Base-by-base conservation (phyloP, 2,888 invertebrate genomes). In the Clusia tigrina region DNA sequence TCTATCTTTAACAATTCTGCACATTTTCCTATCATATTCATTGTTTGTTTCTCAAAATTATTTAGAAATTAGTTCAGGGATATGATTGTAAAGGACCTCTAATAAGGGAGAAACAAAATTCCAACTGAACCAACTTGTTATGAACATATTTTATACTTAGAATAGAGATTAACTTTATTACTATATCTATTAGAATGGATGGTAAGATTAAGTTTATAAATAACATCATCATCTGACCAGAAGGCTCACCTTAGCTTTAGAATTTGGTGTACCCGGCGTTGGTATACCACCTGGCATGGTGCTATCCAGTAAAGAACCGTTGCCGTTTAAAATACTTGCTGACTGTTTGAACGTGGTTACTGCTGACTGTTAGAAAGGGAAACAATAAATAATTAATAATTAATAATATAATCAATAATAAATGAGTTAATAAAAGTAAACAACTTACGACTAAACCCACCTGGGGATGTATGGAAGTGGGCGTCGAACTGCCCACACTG, bases 261-360 rank as follows among this genome's bases (percentile, higher is more conserved):
- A 89, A 72, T 91, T 91, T 68, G 93, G 93, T 60, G 93, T 93
- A 72, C 93, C 92, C 72, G 93, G 92, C 74, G 89, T 87, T 72
- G 82, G 82, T 73, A 88, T 89, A 73, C 90, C 91, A 77, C 90
- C 91, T 71, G 90, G 91, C 91, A 66, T 84, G 75, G 77, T 83
- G 78, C 81, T 80, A 77, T 83, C 81, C 75, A 81, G 78, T 73
- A 79, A 74, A 70, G 74, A 72, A 72, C 80, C 79, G 80, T 81
- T 82, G 74, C 83, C 83, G 83, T 83, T 84, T 65, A 81, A 74
- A 76, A 81, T 75, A 74, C 73, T 81, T 72, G 82, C 81, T 71
- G 83, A 79, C 71, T 82, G 78, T 72, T 84, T 84, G 72, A 84
- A 84, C 70, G 84, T 83, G 70, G 81, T 78, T 74, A 83, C 80